Evolutionary conservation across 30 jellyfish, hydroid and myxozoan genomes (phyloP), one percentile per base, ranked within the genome.

Genomic region (Hydra vulgaris): DNA sequence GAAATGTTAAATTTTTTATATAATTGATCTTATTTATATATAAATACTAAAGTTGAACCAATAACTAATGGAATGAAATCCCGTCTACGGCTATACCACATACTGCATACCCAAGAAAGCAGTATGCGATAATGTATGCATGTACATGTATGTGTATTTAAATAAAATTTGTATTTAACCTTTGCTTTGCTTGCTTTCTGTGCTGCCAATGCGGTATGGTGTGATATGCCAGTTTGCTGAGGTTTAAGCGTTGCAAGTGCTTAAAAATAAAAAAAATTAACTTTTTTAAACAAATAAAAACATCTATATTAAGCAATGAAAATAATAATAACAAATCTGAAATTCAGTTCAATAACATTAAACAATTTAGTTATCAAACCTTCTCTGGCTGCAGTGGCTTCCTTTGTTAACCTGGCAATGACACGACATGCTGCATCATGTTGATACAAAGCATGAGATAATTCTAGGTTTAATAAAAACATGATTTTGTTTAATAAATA

Each of bases 401-500:
- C 99, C 56, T 87, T 94, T 23, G 96, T 88, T 21, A 87, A 79
- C 61, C 97, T 83, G 7, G 99, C 99, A 73, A 94, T 94, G 81
- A 94, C 99, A 88, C 99, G 96, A 69, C 99, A 94, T 7, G 99
- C 99, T 72, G 99, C 96, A 88, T 94, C 99, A 79, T 88, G 96
- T 66, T 94, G 99, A 72, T 88, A 94, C 78, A 94, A 67, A 17
- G 99, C 96, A 81, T 85, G 96, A 24, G 96, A 94, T 53, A 94
- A 56, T 71, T 94, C 99, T 94, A 55, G 52, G 21, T 70, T 21
- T 18, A 7, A 24, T 7, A 40, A 76, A 76, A 76, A 22, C 52
- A 71, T 71, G 25, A n/a, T n/a, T n/a, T n/a, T n/a, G n/a, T 16
- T 16, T 56, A 19, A 19, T 16, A 56, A 17, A 56, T 16, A 56